phyloP scores from a whole-genome alignment of 2,113 vertebrate genomes.

The Muntiacus muntjak region DNA sequence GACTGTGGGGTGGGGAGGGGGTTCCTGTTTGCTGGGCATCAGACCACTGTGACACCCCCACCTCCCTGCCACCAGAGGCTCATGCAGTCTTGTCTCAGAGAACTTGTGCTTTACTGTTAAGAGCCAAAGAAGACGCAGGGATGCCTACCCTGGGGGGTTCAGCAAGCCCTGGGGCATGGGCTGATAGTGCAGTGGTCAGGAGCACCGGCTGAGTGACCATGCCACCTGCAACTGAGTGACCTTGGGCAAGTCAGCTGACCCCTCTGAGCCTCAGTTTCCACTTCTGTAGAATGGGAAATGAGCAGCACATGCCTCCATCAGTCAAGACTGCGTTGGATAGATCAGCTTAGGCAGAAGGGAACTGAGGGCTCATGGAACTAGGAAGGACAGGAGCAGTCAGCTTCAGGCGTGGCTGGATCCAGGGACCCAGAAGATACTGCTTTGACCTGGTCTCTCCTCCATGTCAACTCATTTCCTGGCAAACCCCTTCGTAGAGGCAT shows the following conservation, averaged over 20 bases:
- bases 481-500: background rate
- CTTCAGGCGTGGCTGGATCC: background rate
- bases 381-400: background rate
- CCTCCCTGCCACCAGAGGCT: background rate
- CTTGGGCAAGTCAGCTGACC: too few relatives aligned
- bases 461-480: background rate
- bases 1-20: too few relatives aligned
- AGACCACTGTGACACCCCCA: fast-evolving
- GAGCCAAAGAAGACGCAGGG: background rate
- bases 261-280: background rate
- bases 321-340: background rate
- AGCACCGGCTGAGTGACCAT: background rate
- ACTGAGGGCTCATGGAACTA: fast-evolving
- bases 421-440: background rate
- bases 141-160: fast-evolving
- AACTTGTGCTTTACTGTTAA: background rate
- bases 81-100: fast-evolving
- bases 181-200: background rate
- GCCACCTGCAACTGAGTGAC: fast-evolving
- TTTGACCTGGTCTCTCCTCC: too few relatives aligned
- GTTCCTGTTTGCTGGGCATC: background rate
- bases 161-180: background rate
- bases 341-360: background rate
- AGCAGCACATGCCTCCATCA: fast-evolving
- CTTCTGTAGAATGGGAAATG: background rate